Evolutionary conservation across 2,888 invertebrate species (phyloP).

Genomic region (Labia minor): DNA sequence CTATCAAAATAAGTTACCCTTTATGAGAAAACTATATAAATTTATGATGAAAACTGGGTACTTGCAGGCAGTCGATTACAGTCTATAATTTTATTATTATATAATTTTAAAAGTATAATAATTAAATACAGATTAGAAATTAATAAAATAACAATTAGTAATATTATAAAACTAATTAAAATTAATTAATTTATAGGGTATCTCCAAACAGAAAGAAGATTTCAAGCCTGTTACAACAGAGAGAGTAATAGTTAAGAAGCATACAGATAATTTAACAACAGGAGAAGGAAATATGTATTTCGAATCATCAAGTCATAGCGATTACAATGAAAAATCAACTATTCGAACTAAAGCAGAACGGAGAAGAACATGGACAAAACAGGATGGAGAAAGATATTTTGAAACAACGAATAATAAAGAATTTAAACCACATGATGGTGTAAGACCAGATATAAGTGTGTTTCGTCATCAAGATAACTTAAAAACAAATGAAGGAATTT

Average conservation of each 20-base stretch:
- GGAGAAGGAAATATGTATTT: constrained; percentile 46
- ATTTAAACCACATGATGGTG: constrained; percentile 21
- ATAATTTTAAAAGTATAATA: not conserved
- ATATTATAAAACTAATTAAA: too few species aligned
- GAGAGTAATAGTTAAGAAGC: constrained; percentile 19
- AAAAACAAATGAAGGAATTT: constrained; percentile 17
- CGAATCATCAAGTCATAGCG: constrained; percentile 51
- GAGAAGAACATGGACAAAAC: constrained; percentile 59
- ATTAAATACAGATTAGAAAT: not conserved
- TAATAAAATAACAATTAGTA: not conserved
- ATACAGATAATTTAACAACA: constrained; percentile 27
- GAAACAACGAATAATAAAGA: constrained; percentile 53
- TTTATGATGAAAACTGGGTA: too few species aligned
- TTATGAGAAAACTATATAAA: too few species aligned
- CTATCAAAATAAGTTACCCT: too few species aligned
- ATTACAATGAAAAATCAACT: constrained; percentile 48
- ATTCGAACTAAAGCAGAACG: constrained; percentile 47
- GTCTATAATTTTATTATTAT: too few species aligned
- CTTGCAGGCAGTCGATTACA: too few species aligned
- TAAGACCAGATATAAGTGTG: not conserved
- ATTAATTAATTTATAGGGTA: constrained; percentile 32
- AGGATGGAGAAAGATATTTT: constrained; percentile 55
- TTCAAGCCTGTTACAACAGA: constrained; percentile 28
- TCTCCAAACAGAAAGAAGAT: constrained; percentile 35
- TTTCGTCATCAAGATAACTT: constrained; percentile 21